Conservation (phyloP, 2,888 invertebrate species). For the Lithophane ornitopus region DNA sequence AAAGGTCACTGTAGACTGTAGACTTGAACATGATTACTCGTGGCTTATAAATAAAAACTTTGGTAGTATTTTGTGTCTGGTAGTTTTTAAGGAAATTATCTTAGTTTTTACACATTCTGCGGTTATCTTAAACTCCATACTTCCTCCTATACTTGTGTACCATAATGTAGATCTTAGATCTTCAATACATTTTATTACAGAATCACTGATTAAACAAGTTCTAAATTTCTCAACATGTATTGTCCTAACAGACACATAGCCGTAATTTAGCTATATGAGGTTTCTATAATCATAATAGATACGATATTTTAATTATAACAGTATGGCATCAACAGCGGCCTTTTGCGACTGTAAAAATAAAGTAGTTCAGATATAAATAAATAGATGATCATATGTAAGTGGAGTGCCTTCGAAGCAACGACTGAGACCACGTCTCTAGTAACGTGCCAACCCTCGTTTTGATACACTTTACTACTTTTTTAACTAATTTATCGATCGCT, state of each 20-base stretch:
- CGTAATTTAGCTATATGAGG: slow-evolving; percentile 22
- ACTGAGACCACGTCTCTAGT: slow-evolving; percentile 37
- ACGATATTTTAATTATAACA: slow-evolving; percentile 38
- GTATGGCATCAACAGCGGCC: slow-evolving; percentile 60
- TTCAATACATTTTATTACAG: slow-evolving; percentile 18
- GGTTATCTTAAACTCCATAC: slow-evolving; percentile 6
- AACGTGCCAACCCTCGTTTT: slow-evolving; percentile 59
- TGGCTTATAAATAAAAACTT: slow-evolving; percentile 27
- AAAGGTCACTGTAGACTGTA: slow-evolving; percentile 43
- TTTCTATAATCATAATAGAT: slow-evolving; percentile 38
- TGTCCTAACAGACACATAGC: slow-evolving; percentile 13
- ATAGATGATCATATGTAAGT: slow-evolving; percentile 45
- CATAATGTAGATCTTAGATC: slow-evolving; percentile 2
- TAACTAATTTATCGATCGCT: slow-evolving; percentile 4
- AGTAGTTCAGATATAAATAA: slow-evolving; percentile 54
- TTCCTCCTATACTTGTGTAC: slow-evolving; percentile 3
- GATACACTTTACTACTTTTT: slow-evolving; percentile 44
- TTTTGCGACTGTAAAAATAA: slow-evolving; percentile 52
- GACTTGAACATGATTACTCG: slow-evolving; percentile 23
- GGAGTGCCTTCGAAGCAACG: slow-evolving; percentile 63
- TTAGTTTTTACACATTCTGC: slow-evolving; percentile 24
- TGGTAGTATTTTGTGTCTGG: slow-evolving; percentile 46
- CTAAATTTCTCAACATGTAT: slow-evolving; percentile 11
- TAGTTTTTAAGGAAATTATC: slow-evolving; percentile 29
- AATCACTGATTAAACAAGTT: slow-evolving; percentile 4